phyloP scores from a whole-genome alignment of 2,797 vertebrate species.

The Gastrophryne carolinensis region DNA sequence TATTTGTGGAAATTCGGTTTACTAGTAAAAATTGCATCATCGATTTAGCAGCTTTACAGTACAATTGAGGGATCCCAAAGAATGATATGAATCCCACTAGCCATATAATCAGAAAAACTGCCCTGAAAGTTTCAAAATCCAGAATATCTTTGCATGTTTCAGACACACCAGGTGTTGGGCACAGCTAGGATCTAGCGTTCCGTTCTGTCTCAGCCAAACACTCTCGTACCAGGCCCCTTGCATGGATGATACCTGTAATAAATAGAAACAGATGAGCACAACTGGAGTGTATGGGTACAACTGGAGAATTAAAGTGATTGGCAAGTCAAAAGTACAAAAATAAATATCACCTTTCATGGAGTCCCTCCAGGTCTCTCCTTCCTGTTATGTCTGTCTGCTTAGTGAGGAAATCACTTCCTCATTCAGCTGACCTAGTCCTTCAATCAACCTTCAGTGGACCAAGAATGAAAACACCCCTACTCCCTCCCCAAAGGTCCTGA shows the following conservation, averaged over 20 bases:
- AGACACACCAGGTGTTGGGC: constrained; percentile 25
- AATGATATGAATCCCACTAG: constrained; percentile 13
- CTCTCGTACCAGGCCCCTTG: constrained; percentile 93
- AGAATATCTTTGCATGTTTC: constrained; percentile 54
- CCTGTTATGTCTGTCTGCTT: no score
- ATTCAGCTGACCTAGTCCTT: no score
- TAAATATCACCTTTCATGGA: no score
- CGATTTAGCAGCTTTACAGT: constrained; percentile 55
- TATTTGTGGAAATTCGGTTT: constrained; percentile 60
- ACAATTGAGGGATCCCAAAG: constrained; percentile 42
- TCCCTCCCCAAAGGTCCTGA: no score
- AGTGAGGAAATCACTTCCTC: no score
- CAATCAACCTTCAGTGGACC: no score
- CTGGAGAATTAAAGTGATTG: no score
- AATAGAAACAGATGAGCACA: not conserved
- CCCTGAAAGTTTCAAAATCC: constrained; percentile 57
- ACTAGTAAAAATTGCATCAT: constrained; percentile 58
- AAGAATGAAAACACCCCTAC: no score
- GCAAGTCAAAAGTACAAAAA: no score
- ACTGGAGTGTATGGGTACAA: no score
- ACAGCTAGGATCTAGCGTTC: constrained; percentile 87
- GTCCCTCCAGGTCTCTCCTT: no score
- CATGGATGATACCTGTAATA: constrained; percentile 90
- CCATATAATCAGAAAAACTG: constrained; percentile 58
- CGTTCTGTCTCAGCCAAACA: constrained; percentile 96